Percentiles rank a stretch among this genome's conserved stretches.
phyloP scores from a whole-genome alignment of 2,113 vertebrate species.

The Ptychochromis oligacanthus region DNA sequence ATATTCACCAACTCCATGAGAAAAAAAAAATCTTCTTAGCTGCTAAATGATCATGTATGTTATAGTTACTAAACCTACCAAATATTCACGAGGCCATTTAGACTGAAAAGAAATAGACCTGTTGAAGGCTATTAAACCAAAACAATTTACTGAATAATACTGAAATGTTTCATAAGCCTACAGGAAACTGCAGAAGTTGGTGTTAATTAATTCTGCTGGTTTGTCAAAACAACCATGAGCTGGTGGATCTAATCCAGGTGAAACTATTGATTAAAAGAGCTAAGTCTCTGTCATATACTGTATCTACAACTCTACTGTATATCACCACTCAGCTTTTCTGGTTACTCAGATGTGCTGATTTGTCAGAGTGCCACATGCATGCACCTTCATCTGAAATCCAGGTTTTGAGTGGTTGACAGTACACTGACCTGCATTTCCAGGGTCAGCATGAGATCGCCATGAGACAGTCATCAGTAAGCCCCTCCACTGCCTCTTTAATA shows the following conservation, averaged over 20 bases:
- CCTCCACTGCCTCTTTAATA: slow-evolving; percentile 19
- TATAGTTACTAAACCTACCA: not conserved
- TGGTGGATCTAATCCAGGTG: not conserved
- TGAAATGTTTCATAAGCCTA: not conserved
- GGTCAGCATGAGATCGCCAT: slow-evolving; percentile 11
- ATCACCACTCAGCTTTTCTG: not conserved
- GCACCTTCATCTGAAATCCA: not conserved
- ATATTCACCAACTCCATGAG: not conserved
- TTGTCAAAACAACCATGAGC: not conserved
- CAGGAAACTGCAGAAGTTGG: not conserved
- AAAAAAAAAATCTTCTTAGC: not conserved
- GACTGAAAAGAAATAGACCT: not conserved
- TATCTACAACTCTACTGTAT: not conserved
- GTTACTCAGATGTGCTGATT: not conserved
- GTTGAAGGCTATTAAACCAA: not conserved
- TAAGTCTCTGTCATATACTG: not conserved
- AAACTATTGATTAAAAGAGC: not conserved
- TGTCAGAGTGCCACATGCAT: not conserved
- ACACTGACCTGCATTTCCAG: not conserved
- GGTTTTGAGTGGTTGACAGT: slow-evolving; percentile 11
- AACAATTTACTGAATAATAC: not conserved
- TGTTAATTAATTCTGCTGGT: not conserved
- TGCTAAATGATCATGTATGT: not conserved
- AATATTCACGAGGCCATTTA: not conserved
- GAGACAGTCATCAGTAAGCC: slow-evolving; percentile 9